These are phyloP conservation scores for Sternarchorhynchus goeldii DNA, from an alignment of 2,797 vertebrate genomes.

Conservation along the genomic window DNA sequence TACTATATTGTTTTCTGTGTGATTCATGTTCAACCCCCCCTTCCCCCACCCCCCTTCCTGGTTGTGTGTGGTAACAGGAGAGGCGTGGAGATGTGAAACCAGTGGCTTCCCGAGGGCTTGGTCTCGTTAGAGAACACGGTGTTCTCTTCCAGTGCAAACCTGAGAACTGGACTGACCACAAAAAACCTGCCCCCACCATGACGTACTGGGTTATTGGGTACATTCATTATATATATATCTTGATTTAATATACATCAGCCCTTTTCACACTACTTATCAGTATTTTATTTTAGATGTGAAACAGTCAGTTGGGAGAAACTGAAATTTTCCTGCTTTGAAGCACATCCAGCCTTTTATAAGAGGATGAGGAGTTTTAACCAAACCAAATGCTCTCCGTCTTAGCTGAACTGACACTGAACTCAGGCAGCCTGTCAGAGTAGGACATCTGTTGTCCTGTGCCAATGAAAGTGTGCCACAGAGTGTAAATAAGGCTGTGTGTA, in stretches of 20 bases:
- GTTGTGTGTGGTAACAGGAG: conserved; percentile 59
- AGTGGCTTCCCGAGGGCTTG: conserved; percentile 70
- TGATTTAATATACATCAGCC: not conserved
- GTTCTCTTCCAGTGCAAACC: conserved; percentile 93
- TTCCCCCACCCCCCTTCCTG: too few species aligned
- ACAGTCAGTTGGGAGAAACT: not conserved
- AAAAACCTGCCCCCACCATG: conserved; percentile 87
- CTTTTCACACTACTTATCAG: not conserved
- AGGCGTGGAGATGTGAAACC: conserved; percentile 63
- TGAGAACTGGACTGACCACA: conserved; percentile 90
- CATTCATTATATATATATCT: conserved; percentile 30
- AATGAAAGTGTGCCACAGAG: conserved; percentile 16
- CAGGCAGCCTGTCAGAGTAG: not conserved
- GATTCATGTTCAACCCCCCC: too few species aligned
- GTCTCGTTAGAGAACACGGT: conserved; percentile 87
- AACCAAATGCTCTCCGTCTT: not conserved
- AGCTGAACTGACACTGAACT: conserved; percentile 6
- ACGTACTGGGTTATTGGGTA: conserved; percentile 98
- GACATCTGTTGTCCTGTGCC: not conserved
- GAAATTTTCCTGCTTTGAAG: not conserved
- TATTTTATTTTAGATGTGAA: not conserved
- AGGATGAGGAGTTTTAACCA: not conserved
- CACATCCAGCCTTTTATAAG: not conserved
- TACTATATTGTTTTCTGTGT: not conserved
- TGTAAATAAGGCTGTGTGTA: not conserved